Conservation (phyloP, 2,888 invertebrate species). For the Epicampocera succincta region DNA sequence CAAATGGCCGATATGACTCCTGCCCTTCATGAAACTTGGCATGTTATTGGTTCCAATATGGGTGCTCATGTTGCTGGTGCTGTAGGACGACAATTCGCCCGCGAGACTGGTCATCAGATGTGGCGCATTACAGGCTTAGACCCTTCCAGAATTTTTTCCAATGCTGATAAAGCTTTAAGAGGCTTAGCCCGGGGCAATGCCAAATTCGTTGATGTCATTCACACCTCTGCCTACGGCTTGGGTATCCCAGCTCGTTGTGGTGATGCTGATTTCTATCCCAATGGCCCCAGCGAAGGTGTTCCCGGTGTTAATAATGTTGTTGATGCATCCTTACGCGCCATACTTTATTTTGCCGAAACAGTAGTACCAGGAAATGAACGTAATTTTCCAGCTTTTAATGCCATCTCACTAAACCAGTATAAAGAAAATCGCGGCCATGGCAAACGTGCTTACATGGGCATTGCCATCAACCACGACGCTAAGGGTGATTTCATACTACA, state of each 20-base stretch:
- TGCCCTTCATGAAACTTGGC: constrained; percentile 77
- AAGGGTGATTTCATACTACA: constrained; percentile 79
- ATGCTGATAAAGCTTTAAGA: constrained; percentile 72
- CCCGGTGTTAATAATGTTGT: constrained; percentile 78
- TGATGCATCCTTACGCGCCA: constrained; percentile 78
- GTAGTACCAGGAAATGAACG: constrained; percentile 78
- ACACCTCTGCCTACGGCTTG: constrained; percentile 77
- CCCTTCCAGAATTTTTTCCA: constrained; percentile 75
- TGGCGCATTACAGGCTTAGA: constrained; percentile 80
- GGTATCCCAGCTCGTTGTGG: constrained; percentile 74
- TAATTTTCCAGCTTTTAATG: constrained; percentile 79
- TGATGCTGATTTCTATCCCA: constrained; percentile 80
- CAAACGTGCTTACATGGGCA: constrained; percentile 79
- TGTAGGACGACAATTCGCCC: constrained; percentile 76
- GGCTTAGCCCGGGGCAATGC: constrained; percentile 80
- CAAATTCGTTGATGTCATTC: constrained; percentile 80
- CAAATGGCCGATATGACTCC: constrained; percentile 72
- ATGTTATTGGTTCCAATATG: constrained; percentile 77
- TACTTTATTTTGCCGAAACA: constrained; percentile 79
- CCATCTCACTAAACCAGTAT: constrained; percentile 77
- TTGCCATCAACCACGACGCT: constrained; percentile 73
- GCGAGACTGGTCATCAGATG: constrained; percentile 76
- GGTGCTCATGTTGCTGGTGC: constrained; percentile 80
- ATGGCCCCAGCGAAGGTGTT: constrained; percentile 75
- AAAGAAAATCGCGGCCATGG: constrained; percentile 77